phyloP scores from a whole-genome alignment of 2,797 vertebrate species.

The Garrulus glandarius region DNA sequence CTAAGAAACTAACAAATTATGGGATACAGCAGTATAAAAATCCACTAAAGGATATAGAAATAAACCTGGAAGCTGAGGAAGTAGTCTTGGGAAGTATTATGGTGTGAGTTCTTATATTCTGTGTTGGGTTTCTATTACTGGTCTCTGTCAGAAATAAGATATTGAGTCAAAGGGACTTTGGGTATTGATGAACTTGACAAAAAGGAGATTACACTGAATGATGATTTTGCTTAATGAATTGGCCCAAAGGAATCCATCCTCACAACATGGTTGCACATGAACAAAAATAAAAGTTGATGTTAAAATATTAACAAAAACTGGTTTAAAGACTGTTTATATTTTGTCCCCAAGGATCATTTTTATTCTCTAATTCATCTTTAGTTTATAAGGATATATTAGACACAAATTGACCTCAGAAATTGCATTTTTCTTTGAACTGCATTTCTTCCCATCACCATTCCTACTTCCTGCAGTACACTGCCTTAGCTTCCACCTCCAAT shows the following conservation, averaged over 20 bases:
- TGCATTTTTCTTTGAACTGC: neutral
- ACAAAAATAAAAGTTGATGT: neutral
- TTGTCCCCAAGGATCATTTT: neutral
- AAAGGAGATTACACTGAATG: neutral
- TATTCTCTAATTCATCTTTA: neutral
- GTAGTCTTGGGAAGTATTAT: neutral
- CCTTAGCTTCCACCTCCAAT: neutral
- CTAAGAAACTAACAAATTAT: neutral
- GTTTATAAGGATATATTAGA: neutral
- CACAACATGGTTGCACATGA: neutral
- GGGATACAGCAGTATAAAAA: neutral
- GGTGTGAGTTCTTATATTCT: fast-evolving
- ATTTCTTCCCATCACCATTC: neutral
- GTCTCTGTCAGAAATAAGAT: neutral
- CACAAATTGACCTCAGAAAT: neutral
- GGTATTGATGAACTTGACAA: neutral
- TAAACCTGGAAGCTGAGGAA: neutral
- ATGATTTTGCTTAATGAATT: neutral
- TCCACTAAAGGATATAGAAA: neutral
- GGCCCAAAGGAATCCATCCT: neutral
- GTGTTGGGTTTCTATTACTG: neutral
- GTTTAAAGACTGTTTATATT: neutral
- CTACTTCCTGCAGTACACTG: neutral
- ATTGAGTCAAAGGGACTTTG: neutral
- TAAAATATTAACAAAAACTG: neutral